These are phyloP conservation scores for Upupa epops DNA, from an alignment of 2,113 vertebrate species.

Conservation along the genomic window DNA sequence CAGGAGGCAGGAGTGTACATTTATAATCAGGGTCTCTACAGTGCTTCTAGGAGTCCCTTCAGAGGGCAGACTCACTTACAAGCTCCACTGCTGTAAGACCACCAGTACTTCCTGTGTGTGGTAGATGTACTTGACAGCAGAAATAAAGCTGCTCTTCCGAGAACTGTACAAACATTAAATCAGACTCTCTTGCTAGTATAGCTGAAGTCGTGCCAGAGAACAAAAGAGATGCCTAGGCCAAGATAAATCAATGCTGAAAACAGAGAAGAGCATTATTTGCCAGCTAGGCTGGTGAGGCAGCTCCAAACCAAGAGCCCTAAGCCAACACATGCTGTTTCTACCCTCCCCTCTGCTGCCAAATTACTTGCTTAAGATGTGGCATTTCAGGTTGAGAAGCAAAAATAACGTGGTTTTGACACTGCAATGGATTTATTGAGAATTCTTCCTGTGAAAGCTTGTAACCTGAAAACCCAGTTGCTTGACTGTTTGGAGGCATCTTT, in stretches of 20 bases:
- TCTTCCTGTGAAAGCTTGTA: neutral
- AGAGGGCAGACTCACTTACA: neutral
- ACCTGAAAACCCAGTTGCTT: neutral
- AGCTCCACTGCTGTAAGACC: neutral
- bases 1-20: neutral
- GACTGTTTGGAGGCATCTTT: neutral
- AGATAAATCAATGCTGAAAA: slow-evolving; percentile 4
- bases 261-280: neutral
- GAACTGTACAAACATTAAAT: neutral
- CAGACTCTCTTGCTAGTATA: rapidly evolving
- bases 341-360: neutral
- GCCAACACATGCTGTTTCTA: neutral
- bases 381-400: neutral
- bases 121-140: neutral
- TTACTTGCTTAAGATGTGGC: slow-evolving; percentile 27
- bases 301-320: neutral
- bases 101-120: neutral
- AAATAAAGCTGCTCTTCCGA: slow-evolving; percentile 7
- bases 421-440: neutral
- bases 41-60: neutral
- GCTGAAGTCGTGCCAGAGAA: slow-evolving; percentile 9
- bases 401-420: neutral
- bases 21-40: neutral
- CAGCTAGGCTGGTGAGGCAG: neutral
- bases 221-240: neutral